Evolutionary conservation across 2,113 vertebrate genomes (phyloP), one percentile per base, ranked within the genome.

Genomic region (Oreochromis niloticus): DNA sequence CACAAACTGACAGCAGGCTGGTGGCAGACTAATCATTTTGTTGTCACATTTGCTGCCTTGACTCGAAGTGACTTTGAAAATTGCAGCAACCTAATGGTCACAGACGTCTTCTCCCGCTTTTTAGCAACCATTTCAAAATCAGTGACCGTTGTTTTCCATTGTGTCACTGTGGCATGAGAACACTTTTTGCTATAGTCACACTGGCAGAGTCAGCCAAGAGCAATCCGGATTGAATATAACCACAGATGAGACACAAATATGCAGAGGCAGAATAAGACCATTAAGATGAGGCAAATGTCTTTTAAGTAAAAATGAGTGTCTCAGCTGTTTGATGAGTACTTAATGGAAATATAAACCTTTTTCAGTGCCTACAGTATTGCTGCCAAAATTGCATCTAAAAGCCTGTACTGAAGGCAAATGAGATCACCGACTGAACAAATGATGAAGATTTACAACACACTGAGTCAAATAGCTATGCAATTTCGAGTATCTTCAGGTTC

Each of bases 251-350:
- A 56, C 19, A 73, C 82, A 71, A 24, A 71, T 71, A 50, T 57
- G 5, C 39, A 27, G 43, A 71, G 85, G 87, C 82, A 91, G 83
- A 87, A 85, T 81, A 75, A 85, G 82, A 85, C 41, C 80, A 22
- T 50, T 13, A 73, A 66, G 34, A 88, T 86, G 48, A 78, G 66
- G 63, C 16, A 41, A 84, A 50, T 61, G 66, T 84, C 27, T 82
- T 83, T 82, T 80, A 50, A 85, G 36, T 81, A 59, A 36, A 86
- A 79, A 56, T 30, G 19, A 16, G 55, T 59, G 81, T 84, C 80
- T 75, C 19, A 3, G n/a, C 81, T 84, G 50, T 71, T 34, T 83
- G 50, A 54, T 80, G 24, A 85, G 39, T 50, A 34, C 57, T 68
- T 85, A 6, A 81, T 41, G 61, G 22, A 39, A 54, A 79, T 4